These are phyloP conservation scores for Sinohyriopsis cumingii DNA, from an alignment of 2,888 invertebrate species.

Conservation along the genomic window DNA sequence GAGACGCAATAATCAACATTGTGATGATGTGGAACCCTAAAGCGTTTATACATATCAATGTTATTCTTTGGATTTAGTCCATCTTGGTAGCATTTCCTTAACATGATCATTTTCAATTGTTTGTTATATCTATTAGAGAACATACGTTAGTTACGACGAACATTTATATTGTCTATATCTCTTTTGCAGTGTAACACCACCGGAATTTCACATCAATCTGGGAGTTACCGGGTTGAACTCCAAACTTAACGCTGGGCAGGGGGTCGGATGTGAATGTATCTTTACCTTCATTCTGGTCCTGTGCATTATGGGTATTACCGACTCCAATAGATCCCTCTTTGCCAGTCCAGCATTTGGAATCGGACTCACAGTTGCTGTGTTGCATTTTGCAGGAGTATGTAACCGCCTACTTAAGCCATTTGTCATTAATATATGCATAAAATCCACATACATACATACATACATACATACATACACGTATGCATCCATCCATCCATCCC, in stretches of 20 bases:
- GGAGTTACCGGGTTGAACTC: constrained; percentile 46
- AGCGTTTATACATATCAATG: too few species aligned
- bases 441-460: not conserved
- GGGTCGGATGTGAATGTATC: constrained; percentile 86
- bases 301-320: constrained; percentile 87
- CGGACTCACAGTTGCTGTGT: constrained; percentile 87
- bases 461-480: not conserved
- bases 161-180: too few species aligned
- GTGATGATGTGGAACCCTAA: too few species aligned
- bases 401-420: not conserved
- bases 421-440: too few species aligned
- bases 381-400: constrained; percentile 89
- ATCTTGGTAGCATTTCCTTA: too few species aligned
- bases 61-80: too few species aligned
- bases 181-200: constrained; percentile 45
- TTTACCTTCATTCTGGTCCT: constrained; percentile 91
- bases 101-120: too few species aligned
- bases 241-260: constrained; percentile 78
- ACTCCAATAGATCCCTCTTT: constrained; percentile 84
- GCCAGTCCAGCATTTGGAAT: constrained; percentile 89
- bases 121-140: too few species aligned
- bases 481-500: not conserved
- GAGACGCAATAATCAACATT: too few species aligned
- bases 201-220: constrained; percentile 36
- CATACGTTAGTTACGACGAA: too few species aligned